Evolutionary conservation across 2,113 vertebrate species (phyloP).

Genomic region (Prochilodus magdalenae): DNA sequence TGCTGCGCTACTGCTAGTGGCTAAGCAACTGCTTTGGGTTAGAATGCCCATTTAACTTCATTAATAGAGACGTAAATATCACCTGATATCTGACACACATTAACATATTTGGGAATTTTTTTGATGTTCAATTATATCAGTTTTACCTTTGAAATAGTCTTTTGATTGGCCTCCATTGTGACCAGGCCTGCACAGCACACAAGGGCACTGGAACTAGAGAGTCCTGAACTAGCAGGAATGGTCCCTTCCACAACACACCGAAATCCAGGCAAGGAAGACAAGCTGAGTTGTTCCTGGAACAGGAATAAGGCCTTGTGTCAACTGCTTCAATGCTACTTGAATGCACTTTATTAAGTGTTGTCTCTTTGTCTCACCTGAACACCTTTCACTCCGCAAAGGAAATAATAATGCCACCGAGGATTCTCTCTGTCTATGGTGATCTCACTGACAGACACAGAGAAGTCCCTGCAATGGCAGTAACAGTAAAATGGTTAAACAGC

Average conservation of each 20-base stretch:
- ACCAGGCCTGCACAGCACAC: slow-evolving; percentile 93
- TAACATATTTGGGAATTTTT: too few relatives aligned
- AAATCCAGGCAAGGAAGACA: slow-evolving; percentile 83
- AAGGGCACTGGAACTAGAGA: slow-evolving; percentile 95
- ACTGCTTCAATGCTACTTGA: neutral
- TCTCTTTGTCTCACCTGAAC: slow-evolving; percentile 84
- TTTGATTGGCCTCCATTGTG: slow-evolving; percentile 85
- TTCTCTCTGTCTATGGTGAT: slow-evolving; percentile 87
- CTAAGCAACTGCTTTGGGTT: too few relatives aligned
- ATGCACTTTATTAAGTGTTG: neutral
- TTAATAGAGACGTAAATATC: too few relatives aligned
- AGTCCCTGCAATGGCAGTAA: slow-evolving; percentile 80
- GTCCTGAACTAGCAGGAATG: slow-evolving; percentile 91
- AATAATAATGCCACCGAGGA: slow-evolving; percentile 94
- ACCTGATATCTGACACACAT: too few relatives aligned
- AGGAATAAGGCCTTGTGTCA: neutral
- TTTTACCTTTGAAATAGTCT: slow-evolving; percentile 90
- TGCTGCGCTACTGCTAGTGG: too few relatives aligned
- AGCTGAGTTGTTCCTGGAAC: slow-evolving; percentile 86
- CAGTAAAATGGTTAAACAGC: slow-evolving; percentile 62
- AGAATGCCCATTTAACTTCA: too few relatives aligned
- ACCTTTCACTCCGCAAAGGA: slow-evolving; percentile 97
- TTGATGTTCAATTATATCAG: too few relatives aligned
- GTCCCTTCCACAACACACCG: slow-evolving; percentile 92
- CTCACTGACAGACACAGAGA: slow-evolving; percentile 76